Evolutionary conservation across 2,888 invertebrate species (phyloP), one percentile per base, ranked within the genome.

Genomic region (Isoperla grammatica): DNA sequence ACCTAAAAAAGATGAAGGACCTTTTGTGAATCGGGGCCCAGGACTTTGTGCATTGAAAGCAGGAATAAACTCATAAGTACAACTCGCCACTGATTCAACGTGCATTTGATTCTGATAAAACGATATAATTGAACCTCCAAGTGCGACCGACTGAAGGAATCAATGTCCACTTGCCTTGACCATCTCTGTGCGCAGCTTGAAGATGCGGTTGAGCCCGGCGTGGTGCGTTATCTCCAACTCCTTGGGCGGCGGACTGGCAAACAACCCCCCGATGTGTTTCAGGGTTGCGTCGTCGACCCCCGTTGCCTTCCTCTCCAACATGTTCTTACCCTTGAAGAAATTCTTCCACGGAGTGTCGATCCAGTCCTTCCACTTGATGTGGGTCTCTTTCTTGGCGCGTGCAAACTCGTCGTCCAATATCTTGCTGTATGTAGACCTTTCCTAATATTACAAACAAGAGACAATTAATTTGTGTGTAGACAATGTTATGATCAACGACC

Each of bases 271-370:
- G 37, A 57, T 49, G 23, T 57, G 17, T n/a, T 29, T n/a, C 2
- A 57, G 49, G 8, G 48, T 20, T 9, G n/a, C 46, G 22, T 22
- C 9, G 15, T 35, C 19, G 6, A 53, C 39, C 3, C 53, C 53
- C 17, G 53, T 53, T 3, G 53, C 37, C n/a, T 53, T 53, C 17
- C 35, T 19, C 19, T 13, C 37, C 2, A 35, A 13, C n/a, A 8
- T 4, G 8, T 29, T 8, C 8, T 29, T 29, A 8, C 29, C 29
- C 29, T 29, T 29, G 48, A 83, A 78, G 75, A 83, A 78, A 65
- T 81, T 80, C 61, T 82, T 81, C 88, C 88, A 90, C 19, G 87
- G 87, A 1, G 86, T 82, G 73, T 89, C 90, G 65, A 90, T 71
- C 90, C 90, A 91, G 69, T 88, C 86, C 67, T 81, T 81, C 74